Percentiles rank a stretch among this genome's conserved stretches.
These are phyloP conservation scores for Spodoptera frugiperda DNA, from an alignment of 1,140 invertebrate genomes.

Conservation along the genomic window DNA sequence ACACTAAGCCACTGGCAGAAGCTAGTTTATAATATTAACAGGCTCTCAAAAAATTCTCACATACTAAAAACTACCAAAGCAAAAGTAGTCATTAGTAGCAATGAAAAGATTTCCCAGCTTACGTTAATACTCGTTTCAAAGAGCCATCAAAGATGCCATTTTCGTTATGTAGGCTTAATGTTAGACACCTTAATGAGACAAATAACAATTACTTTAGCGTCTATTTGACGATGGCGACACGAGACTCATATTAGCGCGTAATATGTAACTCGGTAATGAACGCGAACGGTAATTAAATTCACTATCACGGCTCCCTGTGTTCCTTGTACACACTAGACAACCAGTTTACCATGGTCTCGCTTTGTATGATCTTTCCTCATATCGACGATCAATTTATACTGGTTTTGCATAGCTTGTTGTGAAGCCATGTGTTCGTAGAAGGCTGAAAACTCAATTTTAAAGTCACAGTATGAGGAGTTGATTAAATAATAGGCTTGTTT, in stretches of 20 bases:
- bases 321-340: background rate
- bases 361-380: too few species aligned
- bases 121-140: constrained; percentile 6
- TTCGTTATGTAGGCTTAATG: background rate
- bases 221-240: background rate
- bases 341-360: too few species aligned
- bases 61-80: background rate
- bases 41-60: too few species aligned
- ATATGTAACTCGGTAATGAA: constrained; percentile 24
- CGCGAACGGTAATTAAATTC: constrained; percentile 18
- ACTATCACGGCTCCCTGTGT: background rate
- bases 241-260: constrained; percentile 1
- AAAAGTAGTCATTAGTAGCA: background rate
- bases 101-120: constrained; percentile 1
- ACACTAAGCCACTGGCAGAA: too few species aligned
- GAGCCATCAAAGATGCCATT: background rate
- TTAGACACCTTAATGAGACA: background rate
- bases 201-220: constrained; percentile 16
- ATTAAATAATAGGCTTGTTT: too few species aligned
- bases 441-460: too few species aligned
- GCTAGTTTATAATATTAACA: too few species aligned
- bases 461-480: too few species aligned
- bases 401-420: too few species aligned
- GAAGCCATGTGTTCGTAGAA: too few species aligned
- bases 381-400: too few species aligned